A percentile compares a stretch with the other conserved stretches of the same genome.
phyloP scores from a whole-genome alignment of 2,797 vertebrate species.

The Triplophysa yarkandensis region DNA sequence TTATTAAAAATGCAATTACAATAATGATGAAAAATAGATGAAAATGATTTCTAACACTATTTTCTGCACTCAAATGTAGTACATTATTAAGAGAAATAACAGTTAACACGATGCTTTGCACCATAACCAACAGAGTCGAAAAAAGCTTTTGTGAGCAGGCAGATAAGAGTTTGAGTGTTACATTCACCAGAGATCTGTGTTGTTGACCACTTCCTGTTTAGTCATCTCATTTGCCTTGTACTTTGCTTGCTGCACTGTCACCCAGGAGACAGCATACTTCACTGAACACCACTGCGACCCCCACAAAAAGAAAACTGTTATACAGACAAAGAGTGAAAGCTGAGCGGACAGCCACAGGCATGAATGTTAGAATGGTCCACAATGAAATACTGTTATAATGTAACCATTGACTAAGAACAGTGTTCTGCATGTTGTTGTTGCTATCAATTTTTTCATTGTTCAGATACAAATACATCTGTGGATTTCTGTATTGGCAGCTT shows the following conservation, averaged over 20 bases:
- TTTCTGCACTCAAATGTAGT: not conserved
- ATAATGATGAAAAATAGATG: too few species aligned
- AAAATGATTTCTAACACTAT: too few species aligned
- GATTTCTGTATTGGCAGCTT: not conserved
- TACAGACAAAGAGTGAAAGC: conserved; percentile 1
- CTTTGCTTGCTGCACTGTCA: conserved; percentile 16
- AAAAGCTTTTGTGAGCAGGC: conserved; percentile 14
- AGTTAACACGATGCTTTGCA: not conserved
- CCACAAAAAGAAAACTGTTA: conserved; percentile 24
- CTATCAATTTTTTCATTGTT: too few species aligned
- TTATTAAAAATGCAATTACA: too few species aligned
- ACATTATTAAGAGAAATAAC: not conserved
- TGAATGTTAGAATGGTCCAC: not conserved
- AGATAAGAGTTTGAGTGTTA: conserved; percentile 44
- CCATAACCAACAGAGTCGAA: not conserved
- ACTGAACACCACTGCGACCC: conserved; percentile 22
- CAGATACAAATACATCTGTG: too few species aligned
- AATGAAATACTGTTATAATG: conserved; percentile 1
- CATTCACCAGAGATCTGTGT: conserved; percentile 37
- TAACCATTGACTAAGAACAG: too few species aligned
- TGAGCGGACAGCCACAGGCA: not conserved
- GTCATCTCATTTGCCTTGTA: conserved; percentile 11
- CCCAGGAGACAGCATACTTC: conserved; percentile 33
- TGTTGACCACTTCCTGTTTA: conserved; percentile 46
- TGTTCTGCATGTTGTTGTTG: too few species aligned